Conservation (phyloP, 2,888 invertebrate genomes). For the Formica aserva region DNA sequence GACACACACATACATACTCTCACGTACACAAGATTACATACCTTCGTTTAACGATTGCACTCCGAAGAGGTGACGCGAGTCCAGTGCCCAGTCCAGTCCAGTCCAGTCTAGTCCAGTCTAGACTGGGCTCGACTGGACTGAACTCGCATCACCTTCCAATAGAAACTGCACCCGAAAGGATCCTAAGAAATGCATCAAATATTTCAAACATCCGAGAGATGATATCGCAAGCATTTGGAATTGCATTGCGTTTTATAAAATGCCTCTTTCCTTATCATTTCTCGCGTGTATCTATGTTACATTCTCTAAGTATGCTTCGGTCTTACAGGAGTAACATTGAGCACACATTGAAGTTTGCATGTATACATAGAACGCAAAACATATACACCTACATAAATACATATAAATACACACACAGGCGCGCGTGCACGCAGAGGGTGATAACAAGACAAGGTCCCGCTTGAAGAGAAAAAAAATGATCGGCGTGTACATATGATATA, state of each 20-base stretch:
- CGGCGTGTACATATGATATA: slow-evolving; percentile 37
- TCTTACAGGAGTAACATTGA: slow-evolving; percentile 5
- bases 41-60: slow-evolving; percentile 18
- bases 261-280: background rate
- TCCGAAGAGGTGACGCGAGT: background rate
- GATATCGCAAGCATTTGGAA: background rate
- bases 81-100: background rate
- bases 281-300: background rate
- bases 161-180: background rate
- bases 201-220: background rate
- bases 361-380: slow-evolving; percentile 20
- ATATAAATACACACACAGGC: background rate
- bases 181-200: background rate
- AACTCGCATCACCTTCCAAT: background rate
- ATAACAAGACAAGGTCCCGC: background rate
- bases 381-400: background rate
- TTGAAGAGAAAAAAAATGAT: slow-evolving; percentile 3
- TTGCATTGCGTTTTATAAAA: background rate
- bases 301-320: background rate
- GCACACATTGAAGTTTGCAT: slow-evolving; percentile 18
- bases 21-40: background rate
- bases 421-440: background rate
- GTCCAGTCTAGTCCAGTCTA: too few species aligned
- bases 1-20: slow-evolving; percentile 25
- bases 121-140: too few species aligned